Evolutionary conservation across 1,140 invertebrate genomes (phyloP), one percentile per base, ranked within the genome.

Genomic region (Microplitis mediator): DNA sequence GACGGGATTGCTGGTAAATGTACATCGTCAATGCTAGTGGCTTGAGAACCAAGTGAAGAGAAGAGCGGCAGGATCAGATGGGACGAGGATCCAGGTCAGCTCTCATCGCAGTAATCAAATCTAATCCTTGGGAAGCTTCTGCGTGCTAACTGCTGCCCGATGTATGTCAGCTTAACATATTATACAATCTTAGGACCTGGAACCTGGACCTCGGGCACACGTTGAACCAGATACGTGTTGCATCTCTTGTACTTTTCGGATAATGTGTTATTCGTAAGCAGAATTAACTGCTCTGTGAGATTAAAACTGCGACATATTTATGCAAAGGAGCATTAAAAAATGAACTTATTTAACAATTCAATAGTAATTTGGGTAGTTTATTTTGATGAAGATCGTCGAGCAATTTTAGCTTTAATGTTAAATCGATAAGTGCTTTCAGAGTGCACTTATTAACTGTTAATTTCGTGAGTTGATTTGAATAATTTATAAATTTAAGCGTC

Each of bases 71-170:
- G 39, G 8, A 45, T 45, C 39, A 45, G 39, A 45, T 11, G 39
- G 39, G 56, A 13, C 45, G 60, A 60, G 69, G 69, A 71, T 74
- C 56, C 63, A 68, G 64, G 63, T 60, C 73, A 78, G 73, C 52
- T 71, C 72, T 63, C 65, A 58, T 52, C 66, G 69, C 56, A 69
- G 78, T 84, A 82, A 84, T 84, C 79, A 80, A 84, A 84, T 84
- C 77, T 80, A 81, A 82, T 81, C 77, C 76, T 45, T 9, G 11
- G 61, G 51, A 75, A 78, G 78, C 76, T 78, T 76, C 77, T 72
- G 52, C 58, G 71, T 52, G 56, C 69, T 77, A 78, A 79, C 76
- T 79, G 76, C 76, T 75, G 73, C 78, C 78, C 79, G 72, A 80
- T 79, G 79, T 81, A 78, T 74, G 76, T 78, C 72, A 70, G 78